Base-by-base conservation (phyloP, 2,113 vertebrate species). In the Psilopogon haemacephalus region DNA sequence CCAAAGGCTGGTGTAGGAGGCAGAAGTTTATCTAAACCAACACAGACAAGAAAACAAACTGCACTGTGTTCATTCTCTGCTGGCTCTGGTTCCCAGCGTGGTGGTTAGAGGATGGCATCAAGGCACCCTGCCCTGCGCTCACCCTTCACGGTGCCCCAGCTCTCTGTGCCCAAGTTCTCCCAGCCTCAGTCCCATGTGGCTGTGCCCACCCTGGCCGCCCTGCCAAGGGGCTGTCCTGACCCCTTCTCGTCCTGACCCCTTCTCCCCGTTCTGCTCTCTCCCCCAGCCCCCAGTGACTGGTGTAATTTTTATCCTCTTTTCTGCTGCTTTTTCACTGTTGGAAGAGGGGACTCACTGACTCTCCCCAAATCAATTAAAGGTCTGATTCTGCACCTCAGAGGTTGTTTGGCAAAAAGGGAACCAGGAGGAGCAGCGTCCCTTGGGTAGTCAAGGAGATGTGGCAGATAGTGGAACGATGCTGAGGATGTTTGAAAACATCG, bases 81-180 rank as follows among this genome's bases (percentile, higher is more conserved):
- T 2, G 1, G 62, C 70, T 23, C 15, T 8, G 13, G 56, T 9
- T 44, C 46, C 38, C 35, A 1, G 28, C 4, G 40, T 30, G 4
- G 65, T 3, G 23, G 55, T 2, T 19, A 7, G 2, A 4, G 0
- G 3, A 13, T 0, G 27, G 50, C 0, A 2, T 15, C 11, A 11
- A 6, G 32, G 23, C 9, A 5, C 59, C 1, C 4, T 15, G 60
- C 46, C 54, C 62, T 3, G 33, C 0, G 5, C 52, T 38, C n/a
- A 3, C 15, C 59, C n/a, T 55, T 56, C 1, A 12, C 28, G 1
- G 14, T 37, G 50, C 38, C 56, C 26, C 4, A 26, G 35, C 0
- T 17, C 58, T 15, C 42, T 1, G 5, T 15, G 42, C 50, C 5
- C 32, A 0, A 10, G 3, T 4, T 27, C 14, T 26, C 33, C 42